Evolutionary conservation across 35 echinoderm and acorn worm species (phyloP).

Genomic region (Holothuria glaberrima): DNA sequence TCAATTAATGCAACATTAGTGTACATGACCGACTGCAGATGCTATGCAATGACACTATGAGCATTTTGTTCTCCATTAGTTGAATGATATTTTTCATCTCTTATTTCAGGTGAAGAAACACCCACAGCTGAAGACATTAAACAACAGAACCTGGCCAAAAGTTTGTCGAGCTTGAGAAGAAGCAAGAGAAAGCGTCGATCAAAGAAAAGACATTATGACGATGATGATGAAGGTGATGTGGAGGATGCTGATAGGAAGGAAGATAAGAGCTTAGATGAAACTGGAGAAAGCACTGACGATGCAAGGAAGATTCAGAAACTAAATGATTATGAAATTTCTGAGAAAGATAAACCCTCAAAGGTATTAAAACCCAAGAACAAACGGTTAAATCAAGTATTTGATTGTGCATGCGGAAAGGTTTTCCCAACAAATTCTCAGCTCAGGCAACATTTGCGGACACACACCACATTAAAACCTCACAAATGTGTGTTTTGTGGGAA

Average conservation of each 20-base stretch:
- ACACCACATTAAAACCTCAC: conserved; percentile 16
- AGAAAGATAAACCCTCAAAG: too few relatives aligned
- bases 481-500: conserved; percentile 36
- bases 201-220: conserved; percentile 21
- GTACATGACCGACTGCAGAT: too few relatives aligned
- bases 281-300: too few relatives aligned
- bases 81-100: background rate
- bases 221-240: background rate
- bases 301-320: too few relatives aligned
- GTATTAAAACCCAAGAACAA: too few relatives aligned
- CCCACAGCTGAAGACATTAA: background rate
- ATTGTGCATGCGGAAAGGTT: conserved; percentile 7
- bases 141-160: background rate
- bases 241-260: background rate
- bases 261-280: background rate
- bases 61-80: background rate
- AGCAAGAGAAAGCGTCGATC: conserved; percentile 27
- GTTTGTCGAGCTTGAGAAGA: background rate
- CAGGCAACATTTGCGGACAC: conserved; percentile 19
- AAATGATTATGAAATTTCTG: too few relatives aligned
- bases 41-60: too few relatives aligned
- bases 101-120: background rate
- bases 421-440: conserved; percentile 12
- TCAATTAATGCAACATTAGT: too few relatives aligned
- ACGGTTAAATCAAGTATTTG: background rate